Conservation (phyloP, 2,888 invertebrate genomes). For the Tachina fera region DNA sequence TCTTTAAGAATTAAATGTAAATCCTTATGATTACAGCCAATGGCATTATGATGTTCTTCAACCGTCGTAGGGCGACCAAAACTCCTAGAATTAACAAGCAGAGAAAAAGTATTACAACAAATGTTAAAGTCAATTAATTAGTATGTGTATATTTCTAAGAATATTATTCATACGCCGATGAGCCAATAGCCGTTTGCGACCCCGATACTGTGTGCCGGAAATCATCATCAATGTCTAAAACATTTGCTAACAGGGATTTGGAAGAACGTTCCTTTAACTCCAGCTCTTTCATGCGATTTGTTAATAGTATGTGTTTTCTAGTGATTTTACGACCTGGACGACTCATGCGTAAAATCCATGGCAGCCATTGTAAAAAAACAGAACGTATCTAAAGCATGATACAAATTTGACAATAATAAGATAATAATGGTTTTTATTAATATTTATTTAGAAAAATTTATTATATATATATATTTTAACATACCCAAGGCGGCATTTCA, state of each 20-base stretch:
- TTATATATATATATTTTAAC: constrained; percentile 78
- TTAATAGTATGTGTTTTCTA: constrained; percentile 94
- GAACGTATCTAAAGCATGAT: constrained; percentile 89
- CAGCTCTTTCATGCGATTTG: constrained; percentile 95
- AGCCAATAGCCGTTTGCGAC: constrained; percentile 85
- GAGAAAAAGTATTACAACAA: constrained; percentile 9
- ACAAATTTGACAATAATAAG: constrained; percentile 9
- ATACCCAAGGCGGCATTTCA: constrained; percentile 98
- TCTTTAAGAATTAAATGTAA: constrained; percentile 95
- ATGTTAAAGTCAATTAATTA: background rate
- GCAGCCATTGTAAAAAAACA: constrained; percentile 98
- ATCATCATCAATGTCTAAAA: constrained; percentile 97
- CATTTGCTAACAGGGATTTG: constrained; percentile 96
- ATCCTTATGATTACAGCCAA: constrained; percentile 91
- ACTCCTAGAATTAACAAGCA: constrained; percentile 81
- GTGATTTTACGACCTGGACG: constrained; percentile 97
- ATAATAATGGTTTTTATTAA: background rate
- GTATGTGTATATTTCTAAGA: background rate
- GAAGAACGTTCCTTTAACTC: constrained; percentile 97
- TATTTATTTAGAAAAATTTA: background rate
- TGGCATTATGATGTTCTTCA: constrained; percentile 87
- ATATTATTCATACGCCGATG: constrained; percentile 85
- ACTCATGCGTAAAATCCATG: constrained; percentile 97
- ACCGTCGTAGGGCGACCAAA: constrained; percentile 91
- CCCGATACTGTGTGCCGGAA: constrained; percentile 89